phyloP scores from a whole-genome alignment of 2,113 vertebrate genomes.

The Felis chaus region DNA sequence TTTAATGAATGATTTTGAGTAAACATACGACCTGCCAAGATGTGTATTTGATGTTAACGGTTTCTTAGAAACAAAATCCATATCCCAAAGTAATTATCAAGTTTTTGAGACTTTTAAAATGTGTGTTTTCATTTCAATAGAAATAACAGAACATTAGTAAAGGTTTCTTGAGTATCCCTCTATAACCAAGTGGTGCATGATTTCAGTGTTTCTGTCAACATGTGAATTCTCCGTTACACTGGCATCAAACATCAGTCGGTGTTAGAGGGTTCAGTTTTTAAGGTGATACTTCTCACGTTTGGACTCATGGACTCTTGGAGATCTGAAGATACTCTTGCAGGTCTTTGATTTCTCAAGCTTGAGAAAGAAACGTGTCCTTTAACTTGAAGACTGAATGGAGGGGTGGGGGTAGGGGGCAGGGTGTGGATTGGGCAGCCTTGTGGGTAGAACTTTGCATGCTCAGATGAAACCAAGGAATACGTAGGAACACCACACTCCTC shows the following conservation, averaged over 20 bases:
- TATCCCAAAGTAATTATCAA: not conserved
- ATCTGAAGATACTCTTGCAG: not conserved
- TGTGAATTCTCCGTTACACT: not conserved
- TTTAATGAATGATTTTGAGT: not conserved
- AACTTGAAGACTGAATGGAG: not conserved
- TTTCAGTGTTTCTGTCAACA: not conserved
- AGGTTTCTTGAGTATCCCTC: not conserved
- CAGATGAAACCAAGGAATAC: not conserved
- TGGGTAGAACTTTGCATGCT: not conserved
- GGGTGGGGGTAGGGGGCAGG: not conserved
- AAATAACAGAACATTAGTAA: not conserved
- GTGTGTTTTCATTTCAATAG: not conserved
- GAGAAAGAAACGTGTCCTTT: not conserved
- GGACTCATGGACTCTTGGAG: not conserved
- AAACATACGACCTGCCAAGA: not conserved
- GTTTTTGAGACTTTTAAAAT: not conserved
- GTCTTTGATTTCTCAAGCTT: not conserved
- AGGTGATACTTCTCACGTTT: not conserved
- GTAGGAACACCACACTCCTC: not conserved
- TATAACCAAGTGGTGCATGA: not conserved
- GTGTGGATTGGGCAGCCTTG: not conserved
- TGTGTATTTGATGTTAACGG: not conserved
- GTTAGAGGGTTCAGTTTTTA: not conserved
- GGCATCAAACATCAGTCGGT: not conserved
- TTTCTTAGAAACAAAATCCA: constrained; percentile 28